Evolutionary conservation across 2,888 invertebrate species (phyloP).

Genomic region (Dexiosoma caninum): DNA sequence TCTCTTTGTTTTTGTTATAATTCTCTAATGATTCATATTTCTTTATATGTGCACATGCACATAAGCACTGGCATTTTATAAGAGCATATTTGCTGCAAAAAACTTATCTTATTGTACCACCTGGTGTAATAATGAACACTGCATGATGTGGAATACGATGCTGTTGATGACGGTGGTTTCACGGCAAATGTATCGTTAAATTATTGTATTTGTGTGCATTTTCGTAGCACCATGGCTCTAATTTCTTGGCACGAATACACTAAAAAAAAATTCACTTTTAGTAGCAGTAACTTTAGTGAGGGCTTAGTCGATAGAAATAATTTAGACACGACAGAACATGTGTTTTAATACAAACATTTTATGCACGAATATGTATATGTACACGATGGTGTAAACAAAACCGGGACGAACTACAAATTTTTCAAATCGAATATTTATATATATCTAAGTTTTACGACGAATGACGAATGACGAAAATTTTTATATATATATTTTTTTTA

Average conservation of each 20-base stretch:
- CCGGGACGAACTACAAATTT: too few species aligned
- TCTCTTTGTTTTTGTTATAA: conserved; percentile 16
- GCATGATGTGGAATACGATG: conserved; percentile 15
- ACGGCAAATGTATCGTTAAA: not conserved
- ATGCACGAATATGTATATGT: too few species aligned
- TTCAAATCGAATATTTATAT: too few species aligned
- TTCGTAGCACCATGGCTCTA: not conserved
- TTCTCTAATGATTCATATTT: conserved; percentile 25
- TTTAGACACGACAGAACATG: conserved; percentile 18
- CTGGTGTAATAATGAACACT: conserved; percentile 41
- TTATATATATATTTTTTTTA: too few species aligned
- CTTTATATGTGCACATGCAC: not conserved
- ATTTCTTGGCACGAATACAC: not conserved
- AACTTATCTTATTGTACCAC: conserved; percentile 45
- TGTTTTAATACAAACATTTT: not conserved
- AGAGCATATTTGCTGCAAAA: conserved; percentile 28
- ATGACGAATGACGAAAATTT: too few species aligned
- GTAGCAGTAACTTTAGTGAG: conserved; percentile 2
- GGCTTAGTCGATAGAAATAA: conserved; percentile 47
- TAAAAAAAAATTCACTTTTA: conserved; percentile 21
- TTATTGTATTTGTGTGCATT: not conserved
- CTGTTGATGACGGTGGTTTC: conserved; percentile 1
- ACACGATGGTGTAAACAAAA: too few species aligned
- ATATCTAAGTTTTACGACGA: too few species aligned
- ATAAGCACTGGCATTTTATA: not conserved